These are phyloP conservation scores for Chrysogorgia sp. DNA, from an alignment of 92 coral and sea anemone genomes.

Conservation along the genomic window DNA sequence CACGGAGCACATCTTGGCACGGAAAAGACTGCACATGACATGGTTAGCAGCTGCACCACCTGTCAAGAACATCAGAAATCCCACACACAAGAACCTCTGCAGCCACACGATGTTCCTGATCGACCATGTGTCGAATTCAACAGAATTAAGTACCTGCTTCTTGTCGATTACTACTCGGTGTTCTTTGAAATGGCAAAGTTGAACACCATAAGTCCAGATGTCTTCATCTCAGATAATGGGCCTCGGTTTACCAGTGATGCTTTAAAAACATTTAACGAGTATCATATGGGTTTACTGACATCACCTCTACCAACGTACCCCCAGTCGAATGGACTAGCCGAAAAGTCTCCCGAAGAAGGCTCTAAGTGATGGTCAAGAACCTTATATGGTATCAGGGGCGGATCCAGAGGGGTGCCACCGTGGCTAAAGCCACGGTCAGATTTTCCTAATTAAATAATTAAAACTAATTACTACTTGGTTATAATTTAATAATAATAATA, in stretches of 20 bases:
- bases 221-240: constrained; percentile 9
- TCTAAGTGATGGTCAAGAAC: neutral
- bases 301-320: neutral
- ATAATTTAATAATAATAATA: no score
- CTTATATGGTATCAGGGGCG: no score
- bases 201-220: neutral
- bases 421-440: no score
- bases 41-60: constrained; percentile 50
- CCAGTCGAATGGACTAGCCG: constrained; percentile 14
- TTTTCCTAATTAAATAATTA: no score
- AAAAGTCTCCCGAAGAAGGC: neutral
- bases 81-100: constrained; percentile 63
- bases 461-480: no score
- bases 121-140: constrained; percentile 53
- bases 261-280: neutral
- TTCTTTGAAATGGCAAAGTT: constrained; percentile 13
- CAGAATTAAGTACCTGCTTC: no score
- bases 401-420: no score
- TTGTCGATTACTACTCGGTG: constrained; percentile 3
- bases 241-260: neutral
- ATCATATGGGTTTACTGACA: constrained; percentile 1
- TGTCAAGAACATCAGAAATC: constrained; percentile 63
- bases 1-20: constrained; percentile 22
- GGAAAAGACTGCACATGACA: no score
- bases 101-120: constrained; percentile 59